phyloP scores from a whole-genome alignment of 2,888 invertebrate species.

The Allophyes oxyacanthae region DNA sequence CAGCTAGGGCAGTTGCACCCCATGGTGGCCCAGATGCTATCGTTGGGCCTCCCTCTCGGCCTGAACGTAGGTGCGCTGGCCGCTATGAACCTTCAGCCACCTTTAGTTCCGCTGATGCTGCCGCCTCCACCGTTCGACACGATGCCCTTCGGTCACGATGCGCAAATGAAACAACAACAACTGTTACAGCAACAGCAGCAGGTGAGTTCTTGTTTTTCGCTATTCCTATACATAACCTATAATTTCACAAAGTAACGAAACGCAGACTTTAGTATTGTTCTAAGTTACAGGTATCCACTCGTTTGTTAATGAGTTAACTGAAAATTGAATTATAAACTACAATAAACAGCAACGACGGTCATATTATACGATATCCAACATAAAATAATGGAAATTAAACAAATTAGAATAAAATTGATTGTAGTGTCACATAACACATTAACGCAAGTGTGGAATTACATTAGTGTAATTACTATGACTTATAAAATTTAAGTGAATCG shows the following conservation, averaged over 20 bases:
- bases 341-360: constrained; percentile 7
- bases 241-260: too few species aligned
- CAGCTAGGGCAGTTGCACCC: constrained; percentile 96
- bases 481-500: constrained; percentile 28
- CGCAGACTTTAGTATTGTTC: too few species aligned
- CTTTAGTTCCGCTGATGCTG: constrained; percentile 96
- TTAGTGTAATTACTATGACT: constrained; percentile 32
- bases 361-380: constrained; percentile 10
- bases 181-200: constrained; percentile 92
- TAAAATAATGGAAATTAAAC: constrained; percentile 32
- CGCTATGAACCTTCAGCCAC: constrained; percentile 98
- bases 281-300: too few species aligned
- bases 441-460: constrained; percentile 22
- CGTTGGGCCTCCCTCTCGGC: constrained; percentile 94
- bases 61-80: constrained; percentile 95
- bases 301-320: too few species aligned
- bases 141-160: constrained; percentile 89
- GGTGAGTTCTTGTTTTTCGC: constrained; percentile 78
- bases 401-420: constrained; percentile 32
- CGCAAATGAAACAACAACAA: constrained; percentile 92
- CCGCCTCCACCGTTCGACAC: constrained; percentile 94
- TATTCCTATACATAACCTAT: neutral
- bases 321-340: constrained; percentile 7
- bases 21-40: constrained; percentile 96
- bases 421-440: constrained; percentile 31